Conservation (phyloP, 2,797 vertebrate genomes). For the Macroramphosus scolopax region DNA sequence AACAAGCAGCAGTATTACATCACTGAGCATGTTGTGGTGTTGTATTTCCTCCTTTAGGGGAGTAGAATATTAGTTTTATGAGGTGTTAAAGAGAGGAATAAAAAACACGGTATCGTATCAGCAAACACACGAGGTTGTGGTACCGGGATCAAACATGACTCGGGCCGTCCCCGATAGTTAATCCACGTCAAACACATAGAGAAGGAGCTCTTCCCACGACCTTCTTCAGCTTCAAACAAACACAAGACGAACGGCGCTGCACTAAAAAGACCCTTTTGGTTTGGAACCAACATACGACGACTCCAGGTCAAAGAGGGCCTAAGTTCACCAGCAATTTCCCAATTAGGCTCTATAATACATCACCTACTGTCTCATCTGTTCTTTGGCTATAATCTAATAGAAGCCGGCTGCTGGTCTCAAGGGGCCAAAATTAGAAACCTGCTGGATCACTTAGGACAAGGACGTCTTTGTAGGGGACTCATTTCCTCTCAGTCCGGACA, state of each 20-base stretch:
- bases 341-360: slow-evolving; percentile 70
- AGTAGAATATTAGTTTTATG: too few species aligned
- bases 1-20: too few species aligned
- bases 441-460: slow-evolving; percentile 70
- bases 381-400: slow-evolving; percentile 74
- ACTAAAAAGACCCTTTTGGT: slow-evolving; percentile 37
- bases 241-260: slow-evolving; percentile 29
- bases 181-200: slow-evolving; percentile 31
- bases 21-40: too few species aligned
- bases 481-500: slow-evolving; percentile 67
- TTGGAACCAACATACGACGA: slow-evolving; percentile 37
- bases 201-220: slow-evolving; percentile 26
- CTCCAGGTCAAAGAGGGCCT: slow-evolving; percentile 67
- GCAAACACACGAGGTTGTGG: too few species aligned
- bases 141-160: too few species aligned
- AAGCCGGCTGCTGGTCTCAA: slow-evolving; percentile 66
- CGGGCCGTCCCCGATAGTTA: too few species aligned
- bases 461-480: slow-evolving; percentile 72
- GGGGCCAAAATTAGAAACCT: slow-evolving; percentile 73
- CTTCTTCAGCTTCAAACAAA: slow-evolving; percentile 34
- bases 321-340: slow-evolving; percentile 70
- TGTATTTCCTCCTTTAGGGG: too few species aligned
- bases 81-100: too few species aligned
- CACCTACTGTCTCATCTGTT: slow-evolving; percentile 75
- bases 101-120: too few species aligned